Evolutionary conservation across 2,113 vertebrate species (phyloP).

Genomic region (Talpa occidentalis): DNA sequence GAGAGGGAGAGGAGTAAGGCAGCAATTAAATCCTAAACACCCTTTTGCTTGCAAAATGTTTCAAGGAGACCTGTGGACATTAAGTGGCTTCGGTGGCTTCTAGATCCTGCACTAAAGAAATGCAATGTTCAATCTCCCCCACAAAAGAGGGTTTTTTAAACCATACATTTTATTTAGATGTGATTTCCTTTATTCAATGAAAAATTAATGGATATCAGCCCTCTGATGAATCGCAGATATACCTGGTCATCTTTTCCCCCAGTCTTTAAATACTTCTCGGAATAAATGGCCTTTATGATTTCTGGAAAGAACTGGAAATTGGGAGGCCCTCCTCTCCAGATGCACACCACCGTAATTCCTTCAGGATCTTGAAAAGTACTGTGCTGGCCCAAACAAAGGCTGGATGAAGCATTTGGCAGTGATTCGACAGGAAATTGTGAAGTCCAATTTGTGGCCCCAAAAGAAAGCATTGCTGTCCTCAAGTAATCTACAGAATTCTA

Average conservation of each 20-base stretch:
- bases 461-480: neutral
- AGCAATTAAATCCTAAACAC: slow-evolving; percentile 8
- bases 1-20: neutral
- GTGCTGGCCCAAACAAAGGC: neutral
- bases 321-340: neutral
- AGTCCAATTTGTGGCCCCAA: neutral
- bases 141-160: slow-evolving; percentile 82
- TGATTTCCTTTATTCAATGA: slow-evolving; percentile 90
- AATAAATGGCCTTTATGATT: slow-evolving; percentile 88
- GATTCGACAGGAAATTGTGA: slow-evolving; percentile 21
- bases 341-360: neutral
- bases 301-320: neutral
- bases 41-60: slow-evolving; percentile 27
- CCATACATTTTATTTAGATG: slow-evolving; percentile 93
- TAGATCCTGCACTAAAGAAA: slow-evolving; percentile 71
- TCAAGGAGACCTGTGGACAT: slow-evolving; percentile 50
- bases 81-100: slow-evolving; percentile 65
- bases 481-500: neutral
- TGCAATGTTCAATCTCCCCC: slow-evolving; percentile 73
- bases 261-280: slow-evolving; percentile 93
- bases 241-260: slow-evolving; percentile 86
- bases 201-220: slow-evolving; percentile 90
- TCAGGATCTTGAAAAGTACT: neutral
- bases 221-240: slow-evolving; percentile 87
- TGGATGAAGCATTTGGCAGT: neutral